Evolutionary conservation across 2,888 invertebrate genomes (phyloP).

Genomic region (Oscheius sp.): DNA sequence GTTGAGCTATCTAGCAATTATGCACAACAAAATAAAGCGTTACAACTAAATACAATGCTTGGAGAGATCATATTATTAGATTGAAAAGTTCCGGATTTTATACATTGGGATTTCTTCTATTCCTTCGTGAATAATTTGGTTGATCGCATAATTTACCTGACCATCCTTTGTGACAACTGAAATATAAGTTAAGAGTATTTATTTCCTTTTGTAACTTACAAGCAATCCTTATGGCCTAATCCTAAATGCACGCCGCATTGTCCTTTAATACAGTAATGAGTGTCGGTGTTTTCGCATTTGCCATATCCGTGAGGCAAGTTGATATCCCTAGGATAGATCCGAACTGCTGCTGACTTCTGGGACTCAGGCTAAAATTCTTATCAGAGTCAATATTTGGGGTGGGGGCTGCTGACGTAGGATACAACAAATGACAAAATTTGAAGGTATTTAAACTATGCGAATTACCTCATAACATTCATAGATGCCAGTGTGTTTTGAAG

Average conservation of each 20-base stretch:
- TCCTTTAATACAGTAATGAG: not conserved
- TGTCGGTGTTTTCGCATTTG: not conserved
- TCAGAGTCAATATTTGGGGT: not conserved
- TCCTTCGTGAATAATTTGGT: not conserved
- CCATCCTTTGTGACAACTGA: slow-evolving; percentile 13
- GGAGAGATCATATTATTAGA: too few relatives aligned
- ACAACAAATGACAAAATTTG: not conserved
- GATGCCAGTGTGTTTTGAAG: not conserved
- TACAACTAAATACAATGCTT: too few relatives aligned
- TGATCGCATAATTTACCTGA: slow-evolving; percentile 1
- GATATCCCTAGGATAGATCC: not conserved
- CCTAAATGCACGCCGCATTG: slow-evolving; percentile 1
- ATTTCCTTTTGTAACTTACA: too few relatives aligned
- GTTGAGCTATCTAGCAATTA: slow-evolving; percentile 3
- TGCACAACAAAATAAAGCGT: not conserved
- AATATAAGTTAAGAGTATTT: too few relatives aligned
- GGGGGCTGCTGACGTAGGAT: not conserved
- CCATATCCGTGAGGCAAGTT: not conserved
- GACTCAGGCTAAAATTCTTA: slow-evolving; percentile 7
- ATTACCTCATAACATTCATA: slow-evolving; percentile 16
- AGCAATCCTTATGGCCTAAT: not conserved
- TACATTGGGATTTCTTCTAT: too few relatives aligned
- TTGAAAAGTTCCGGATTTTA: too few relatives aligned
- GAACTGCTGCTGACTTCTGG: slow-evolving; percentile 6
- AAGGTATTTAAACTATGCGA: too few relatives aligned